Conservation (phyloP, 2,888 invertebrate genomes). For the Augiades crinisus region DNA sequence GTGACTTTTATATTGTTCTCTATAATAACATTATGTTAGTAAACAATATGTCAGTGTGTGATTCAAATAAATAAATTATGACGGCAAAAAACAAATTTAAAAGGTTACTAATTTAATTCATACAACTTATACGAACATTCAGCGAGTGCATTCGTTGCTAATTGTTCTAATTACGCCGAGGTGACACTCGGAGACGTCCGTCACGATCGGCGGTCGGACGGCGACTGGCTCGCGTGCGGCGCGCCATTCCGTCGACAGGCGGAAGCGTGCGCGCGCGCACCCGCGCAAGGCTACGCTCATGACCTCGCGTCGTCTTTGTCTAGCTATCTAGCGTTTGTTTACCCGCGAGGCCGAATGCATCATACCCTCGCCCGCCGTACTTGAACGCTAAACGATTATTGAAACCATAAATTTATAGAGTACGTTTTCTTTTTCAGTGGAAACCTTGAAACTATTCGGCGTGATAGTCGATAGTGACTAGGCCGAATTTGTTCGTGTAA, state of each 20-base stretch:
- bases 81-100: too few species aligned
- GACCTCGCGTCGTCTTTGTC: conserved; percentile 81
- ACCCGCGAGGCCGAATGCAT: conserved; percentile 79
- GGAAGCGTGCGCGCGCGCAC: conserved; percentile 73
- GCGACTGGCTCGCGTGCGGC: conserved; percentile 38
- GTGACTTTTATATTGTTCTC: too few species aligned
- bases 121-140: background rate
- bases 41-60: too few species aligned
- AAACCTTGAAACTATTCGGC: conserved; percentile 56
- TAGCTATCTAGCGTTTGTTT: conserved; percentile 79
- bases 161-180: background rate
- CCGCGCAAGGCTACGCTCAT: conserved; percentile 80
- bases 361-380: conserved; percentile 67
- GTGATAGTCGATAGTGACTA: conserved; percentile 39
- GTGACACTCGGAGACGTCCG: conserved; percentile 38
- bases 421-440: conserved; percentile 45
- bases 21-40: too few species aligned
- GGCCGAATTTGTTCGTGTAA: conserved; percentile 13
- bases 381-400: conserved; percentile 57
- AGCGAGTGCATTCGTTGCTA: background rate
- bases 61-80: too few species aligned
- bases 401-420: conserved; percentile 46
- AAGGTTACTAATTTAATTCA: too few species aligned
- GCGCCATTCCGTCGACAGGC: conserved; percentile 62
- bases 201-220: conserved; percentile 46